Base-by-base conservation (phyloP, 2,797 vertebrate genomes). In the Galagoides demidoff region DNA sequence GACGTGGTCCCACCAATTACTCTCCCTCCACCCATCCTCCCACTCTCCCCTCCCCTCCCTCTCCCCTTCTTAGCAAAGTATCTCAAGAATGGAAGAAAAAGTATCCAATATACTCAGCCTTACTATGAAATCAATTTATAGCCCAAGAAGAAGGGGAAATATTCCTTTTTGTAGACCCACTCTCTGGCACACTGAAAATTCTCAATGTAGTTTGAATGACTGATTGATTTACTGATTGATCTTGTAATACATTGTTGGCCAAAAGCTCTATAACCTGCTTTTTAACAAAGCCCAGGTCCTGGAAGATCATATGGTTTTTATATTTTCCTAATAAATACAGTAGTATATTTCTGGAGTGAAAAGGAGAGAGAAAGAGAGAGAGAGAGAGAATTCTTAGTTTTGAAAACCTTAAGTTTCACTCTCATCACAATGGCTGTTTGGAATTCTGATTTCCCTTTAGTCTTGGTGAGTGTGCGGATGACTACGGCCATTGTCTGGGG, bases 131-230 rank as follows among this genome's bases (percentile, higher is more conserved):
- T 7, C 39, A 43, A 43, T 43, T 43, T 43, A 7, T 43, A 43
- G 39, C 39, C 39, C 39, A 43, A 43, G 39, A 43, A 43, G 39
- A 43, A 43, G 39, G 39, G 39, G 66, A 39, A 7, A 59, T 61
- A 89, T 6, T 92, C 17, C 2, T 77, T 84, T 90, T 52, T 83
- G 59, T 92, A 39, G 68, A 90, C 66, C 10, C 3, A 16, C 55
- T 90, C 5, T 79, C 14, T 66, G 37, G 11, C 39, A 89, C 29
- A 81, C 17, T 66, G 70, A 76, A 85, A 68, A 64, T 55, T 64
- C 25, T 87, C 37, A 88, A 23, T 87, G 76, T 93, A 85, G 79
- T 49, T 64, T 93, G 37, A 94, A 77, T 89, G 14, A 10, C 79
- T 95, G 9, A 84, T 37, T 61, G 68, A 68, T 86, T 70, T 57